Evolutionary conservation across 2,797 vertebrate species (phyloP), one percentile per base, ranked within the genome.

Genomic region (Rallus crepitans): DNA sequence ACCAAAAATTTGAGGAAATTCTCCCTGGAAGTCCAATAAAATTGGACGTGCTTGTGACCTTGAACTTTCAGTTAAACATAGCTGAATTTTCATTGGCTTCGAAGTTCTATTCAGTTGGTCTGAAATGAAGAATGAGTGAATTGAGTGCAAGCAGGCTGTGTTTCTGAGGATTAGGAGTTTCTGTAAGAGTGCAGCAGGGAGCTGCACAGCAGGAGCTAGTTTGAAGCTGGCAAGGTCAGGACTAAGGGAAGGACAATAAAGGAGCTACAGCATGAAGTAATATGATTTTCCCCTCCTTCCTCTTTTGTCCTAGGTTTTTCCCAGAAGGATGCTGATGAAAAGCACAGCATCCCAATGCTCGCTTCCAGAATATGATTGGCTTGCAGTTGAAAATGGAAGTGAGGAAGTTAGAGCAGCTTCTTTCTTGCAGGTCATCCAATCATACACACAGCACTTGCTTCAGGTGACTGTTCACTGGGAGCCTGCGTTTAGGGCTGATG

Each of bases 151-250:
- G 56, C 40, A 64, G 81, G 35, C 50, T 4, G 1, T 90, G 39
- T 89, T 84, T 89, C 76, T 27, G n/a, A 92, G 71, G 33, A 71
- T 53, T 2, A 60, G 82, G 56, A 75, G 33, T 53, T 95, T 25
- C 66, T 84, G 5, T 63, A 63, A 60, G 72, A 55, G 10, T 48
- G 15, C 56, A 31, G 45, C 28, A 60, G 78, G 35, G 86, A 94
- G 28, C 77, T 73, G 90, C 93, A 78, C 79, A 91, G 94, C 81
- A 76, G 92, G 82, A 90, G n/a, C n/a, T 80, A 20, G 75, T 92
- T 91, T 89, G 87, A 89, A 94, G 69, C 18, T 75, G 52, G 30
- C 55, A 88, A 90, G 91, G 77, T 95, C 73, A 90, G 66, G 59
- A 70, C 42, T 6, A 13, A 84, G 59, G 16, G 40, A 89, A 80